A percentile compares a stretch with the other conserved stretches of the same genome.
phyloP scores from a whole-genome alignment of 2,888 invertebrate species.

The Noctua fimbriata region DNA sequence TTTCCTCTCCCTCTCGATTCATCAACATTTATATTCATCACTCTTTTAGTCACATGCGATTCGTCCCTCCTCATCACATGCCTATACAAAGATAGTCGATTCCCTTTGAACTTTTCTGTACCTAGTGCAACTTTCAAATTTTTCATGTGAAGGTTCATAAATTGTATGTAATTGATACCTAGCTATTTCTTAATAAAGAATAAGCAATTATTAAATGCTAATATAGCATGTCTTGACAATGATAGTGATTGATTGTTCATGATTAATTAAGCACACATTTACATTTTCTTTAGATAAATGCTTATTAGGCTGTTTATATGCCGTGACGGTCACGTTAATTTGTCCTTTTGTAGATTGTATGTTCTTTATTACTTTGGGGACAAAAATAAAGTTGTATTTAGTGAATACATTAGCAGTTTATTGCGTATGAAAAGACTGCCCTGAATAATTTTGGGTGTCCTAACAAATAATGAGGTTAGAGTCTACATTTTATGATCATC shows the following conservation, averaged over 20 bases:
- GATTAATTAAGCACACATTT: slow-evolving; percentile 3
- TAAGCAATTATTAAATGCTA: slow-evolving; percentile 1
- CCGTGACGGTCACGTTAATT: slow-evolving; percentile 17
- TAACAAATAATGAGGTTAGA: neutral
- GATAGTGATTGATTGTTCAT: neutral
- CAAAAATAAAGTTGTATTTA: neutral
- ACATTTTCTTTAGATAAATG: slow-evolving; percentile 25
- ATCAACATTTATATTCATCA: no score
- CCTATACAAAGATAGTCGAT: no score
- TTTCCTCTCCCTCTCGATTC: no score
- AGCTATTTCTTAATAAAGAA: neutral
- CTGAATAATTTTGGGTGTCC: neutral
- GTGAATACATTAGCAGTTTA: slow-evolving; percentile 14
- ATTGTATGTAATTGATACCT: neutral
- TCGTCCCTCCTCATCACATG: no score
- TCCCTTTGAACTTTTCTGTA: no score
- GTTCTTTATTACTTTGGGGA: slow-evolving; percentile 20
- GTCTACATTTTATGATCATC: neutral
- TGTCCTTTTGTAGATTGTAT: neutral
- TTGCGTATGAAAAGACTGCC: neutral
- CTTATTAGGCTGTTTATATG: slow-evolving; percentile 26
- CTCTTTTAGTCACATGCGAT: no score
- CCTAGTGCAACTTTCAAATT: neutral
- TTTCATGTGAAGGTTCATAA: neutral
- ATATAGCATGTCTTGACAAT: slow-evolving; percentile 17